A percentile compares a stretch with the other conserved stretches of the same genome.
These are phyloP conservation scores for Triplophysa yarkandensis DNA, from an alignment of 2,797 vertebrate species.

Conservation along the genomic window DNA sequence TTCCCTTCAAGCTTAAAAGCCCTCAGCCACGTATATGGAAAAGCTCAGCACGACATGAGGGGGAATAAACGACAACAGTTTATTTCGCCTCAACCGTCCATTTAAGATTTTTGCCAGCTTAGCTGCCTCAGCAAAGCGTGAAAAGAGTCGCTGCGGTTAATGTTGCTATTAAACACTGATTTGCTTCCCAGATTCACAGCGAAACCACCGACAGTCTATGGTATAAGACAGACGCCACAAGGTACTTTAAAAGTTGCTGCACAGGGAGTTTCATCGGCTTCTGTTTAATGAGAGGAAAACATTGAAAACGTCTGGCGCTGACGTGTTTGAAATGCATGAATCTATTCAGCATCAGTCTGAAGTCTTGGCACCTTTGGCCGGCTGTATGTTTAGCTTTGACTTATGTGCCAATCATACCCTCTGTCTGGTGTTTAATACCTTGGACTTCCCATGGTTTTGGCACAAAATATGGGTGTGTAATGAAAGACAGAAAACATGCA, in stretches of 20 bases:
- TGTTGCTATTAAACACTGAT: neutral
- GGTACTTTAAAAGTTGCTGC: neutral
- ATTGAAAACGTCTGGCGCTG: neutral
- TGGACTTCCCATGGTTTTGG: neutral
- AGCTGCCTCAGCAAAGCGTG: neutral
- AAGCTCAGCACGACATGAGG: neutral
- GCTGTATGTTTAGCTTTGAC: slow-evolving; percentile 7
- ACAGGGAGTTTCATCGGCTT: slow-evolving; percentile 3
- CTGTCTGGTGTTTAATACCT: neutral
- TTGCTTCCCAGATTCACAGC: neutral
- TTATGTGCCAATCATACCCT: neutral
- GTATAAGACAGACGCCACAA: neutral
- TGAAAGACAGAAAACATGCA: neutral
- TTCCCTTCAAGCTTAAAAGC: neutral
- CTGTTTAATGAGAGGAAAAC: slow-evolving; percentile 20
- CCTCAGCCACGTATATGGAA: neutral
- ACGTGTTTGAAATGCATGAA: neutral
- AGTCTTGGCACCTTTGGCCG: neutral
- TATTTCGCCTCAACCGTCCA: neutral
- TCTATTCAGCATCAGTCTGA: slow-evolving; percentile 17
- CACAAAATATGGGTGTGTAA: neutral
- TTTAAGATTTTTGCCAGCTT: neutral
- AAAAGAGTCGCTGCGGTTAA: neutral
- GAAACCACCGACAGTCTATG: slow-evolving; percentile 4
- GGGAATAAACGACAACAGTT: neutral